A percentile compares a stretch with the other conserved stretches of the same genome.
Conservation (phyloP, 2,113 vertebrate genomes). For the Loxodonta africana region DNA sequence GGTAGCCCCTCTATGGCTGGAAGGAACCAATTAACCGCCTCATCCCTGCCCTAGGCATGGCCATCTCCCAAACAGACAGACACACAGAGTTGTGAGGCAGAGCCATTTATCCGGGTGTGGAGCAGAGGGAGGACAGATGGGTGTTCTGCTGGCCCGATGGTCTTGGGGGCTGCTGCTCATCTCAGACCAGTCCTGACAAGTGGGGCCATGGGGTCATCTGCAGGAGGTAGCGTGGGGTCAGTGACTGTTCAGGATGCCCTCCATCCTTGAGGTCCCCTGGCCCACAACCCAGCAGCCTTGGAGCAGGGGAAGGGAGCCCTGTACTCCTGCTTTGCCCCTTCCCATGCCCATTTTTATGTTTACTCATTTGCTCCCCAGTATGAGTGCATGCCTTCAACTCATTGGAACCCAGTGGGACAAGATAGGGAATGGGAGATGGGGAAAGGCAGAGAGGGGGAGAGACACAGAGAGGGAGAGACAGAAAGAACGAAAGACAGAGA, state of each 20-base stretch:
- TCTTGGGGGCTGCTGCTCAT: background rate
- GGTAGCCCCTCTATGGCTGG: background rate
- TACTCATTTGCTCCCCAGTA: no score
- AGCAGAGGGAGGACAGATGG: background rate
- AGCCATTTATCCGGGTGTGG: conserved; percentile 69
- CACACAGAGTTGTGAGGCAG: background rate
- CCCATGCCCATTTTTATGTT: background rate
- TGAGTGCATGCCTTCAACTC: background rate
- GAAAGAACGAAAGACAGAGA: background rate
- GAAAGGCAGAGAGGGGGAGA: background rate
- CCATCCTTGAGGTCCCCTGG: background rate
- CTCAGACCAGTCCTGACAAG: background rate
- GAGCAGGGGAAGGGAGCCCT: background rate
- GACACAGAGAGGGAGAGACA: conserved; percentile 16
- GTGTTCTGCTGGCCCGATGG: background rate
- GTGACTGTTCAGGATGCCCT: background rate
- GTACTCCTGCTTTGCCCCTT: background rate
- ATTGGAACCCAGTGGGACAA: background rate
- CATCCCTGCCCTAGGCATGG: background rate
- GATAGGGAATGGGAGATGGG: background rate
- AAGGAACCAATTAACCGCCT: background rate
- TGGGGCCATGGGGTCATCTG: background rate
- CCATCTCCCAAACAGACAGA: conserved; percentile 47
- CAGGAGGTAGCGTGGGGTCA: conserved; percentile 51
- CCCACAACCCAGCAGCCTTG: fast-evolving